Conservation (phyloP, 2,797 vertebrate genomes). For the Tenualosa ilisha region DNA sequence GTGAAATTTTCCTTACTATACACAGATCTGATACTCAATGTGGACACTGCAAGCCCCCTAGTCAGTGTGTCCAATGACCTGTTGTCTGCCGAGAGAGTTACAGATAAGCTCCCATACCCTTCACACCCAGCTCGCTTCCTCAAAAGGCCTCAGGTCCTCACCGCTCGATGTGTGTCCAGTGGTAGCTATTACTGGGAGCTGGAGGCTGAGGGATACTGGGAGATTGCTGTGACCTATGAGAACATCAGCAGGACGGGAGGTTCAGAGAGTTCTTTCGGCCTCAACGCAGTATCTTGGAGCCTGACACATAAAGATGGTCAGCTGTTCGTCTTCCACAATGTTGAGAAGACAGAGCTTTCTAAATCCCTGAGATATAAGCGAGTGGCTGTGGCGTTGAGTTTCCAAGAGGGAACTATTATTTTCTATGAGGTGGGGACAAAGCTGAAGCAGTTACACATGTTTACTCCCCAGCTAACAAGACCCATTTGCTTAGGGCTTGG, state of each 20-base stretch:
- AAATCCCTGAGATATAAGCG: not conserved
- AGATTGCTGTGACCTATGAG: not conserved
- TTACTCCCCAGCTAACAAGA: not conserved
- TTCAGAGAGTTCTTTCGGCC: not conserved
- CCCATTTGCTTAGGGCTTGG: not conserved
- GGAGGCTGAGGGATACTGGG: not conserved
- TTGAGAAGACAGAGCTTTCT: not conserved
- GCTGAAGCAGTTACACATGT: slow-evolving; percentile 4
- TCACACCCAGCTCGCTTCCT: not conserved
- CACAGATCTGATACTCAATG: not conserved
- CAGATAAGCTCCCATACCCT: not conserved
- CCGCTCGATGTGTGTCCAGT: not conserved
- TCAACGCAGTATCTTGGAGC: not conserved
- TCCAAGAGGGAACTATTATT: not conserved
- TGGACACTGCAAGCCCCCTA: not conserved
- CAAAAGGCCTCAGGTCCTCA: not conserved
- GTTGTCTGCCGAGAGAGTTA: slow-evolving; percentile 17
- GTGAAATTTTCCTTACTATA: not conserved
- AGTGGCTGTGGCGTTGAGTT: not conserved
- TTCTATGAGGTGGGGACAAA: slow-evolving; percentile 2
- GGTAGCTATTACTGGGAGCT: slow-evolving; percentile 5
- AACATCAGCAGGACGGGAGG: not conserved
- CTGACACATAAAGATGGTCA: not conserved
- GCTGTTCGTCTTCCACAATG: not conserved
- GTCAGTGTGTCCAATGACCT: not conserved